A percentile compares a stretch with the other conserved stretches of the same genome.
Evolutionary conservation across 2,888 invertebrate genomes (phyloP).

Genomic region (Dusona sp.): DNA sequence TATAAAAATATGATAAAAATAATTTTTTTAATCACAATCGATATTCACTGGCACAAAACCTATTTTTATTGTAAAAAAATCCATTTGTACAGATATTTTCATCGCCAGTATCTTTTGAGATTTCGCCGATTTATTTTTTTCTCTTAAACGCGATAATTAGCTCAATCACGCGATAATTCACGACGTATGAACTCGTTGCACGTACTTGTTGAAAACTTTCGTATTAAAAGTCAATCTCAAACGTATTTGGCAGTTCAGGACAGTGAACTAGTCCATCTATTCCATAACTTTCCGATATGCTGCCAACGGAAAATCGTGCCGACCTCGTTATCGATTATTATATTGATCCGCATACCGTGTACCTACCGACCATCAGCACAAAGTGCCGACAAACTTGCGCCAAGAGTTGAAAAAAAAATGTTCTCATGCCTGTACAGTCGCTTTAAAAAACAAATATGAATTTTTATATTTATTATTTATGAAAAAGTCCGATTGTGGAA

Average conservation of each 20-base stretch:
- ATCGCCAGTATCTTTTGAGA: neutral
- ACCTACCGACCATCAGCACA: constrained; percentile 12
- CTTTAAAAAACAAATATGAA: constrained; percentile 31
- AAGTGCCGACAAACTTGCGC: constrained; percentile 54
- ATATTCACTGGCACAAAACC: neutral
- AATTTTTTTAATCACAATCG: neutral
- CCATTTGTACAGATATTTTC: neutral
- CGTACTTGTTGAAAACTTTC: constrained; percentile 18
- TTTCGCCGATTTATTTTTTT: neutral
- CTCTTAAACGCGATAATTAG: neutral
- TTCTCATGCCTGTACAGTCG: constrained; percentile 4
- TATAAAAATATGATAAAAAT: no score
- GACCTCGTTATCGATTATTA: constrained; percentile 68
- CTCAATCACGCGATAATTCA: neutral
- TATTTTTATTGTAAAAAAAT: neutral
- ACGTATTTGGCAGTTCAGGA: constrained; percentile 11
- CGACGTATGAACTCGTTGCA: neutral
- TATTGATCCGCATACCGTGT: constrained; percentile 53
- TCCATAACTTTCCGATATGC: constrained; percentile 56
- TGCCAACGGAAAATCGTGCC: constrained; percentile 52
- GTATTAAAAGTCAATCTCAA: constrained; percentile 6
- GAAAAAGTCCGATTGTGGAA: no score
- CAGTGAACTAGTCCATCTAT: constrained; percentile 48
- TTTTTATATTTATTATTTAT: no score
- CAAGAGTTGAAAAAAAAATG: constrained; percentile 18